Evolutionary conservation across 1,140 invertebrate species (phyloP), one percentile per base, ranked within the genome.

Genomic region (Diploscapter pachys): DNA sequence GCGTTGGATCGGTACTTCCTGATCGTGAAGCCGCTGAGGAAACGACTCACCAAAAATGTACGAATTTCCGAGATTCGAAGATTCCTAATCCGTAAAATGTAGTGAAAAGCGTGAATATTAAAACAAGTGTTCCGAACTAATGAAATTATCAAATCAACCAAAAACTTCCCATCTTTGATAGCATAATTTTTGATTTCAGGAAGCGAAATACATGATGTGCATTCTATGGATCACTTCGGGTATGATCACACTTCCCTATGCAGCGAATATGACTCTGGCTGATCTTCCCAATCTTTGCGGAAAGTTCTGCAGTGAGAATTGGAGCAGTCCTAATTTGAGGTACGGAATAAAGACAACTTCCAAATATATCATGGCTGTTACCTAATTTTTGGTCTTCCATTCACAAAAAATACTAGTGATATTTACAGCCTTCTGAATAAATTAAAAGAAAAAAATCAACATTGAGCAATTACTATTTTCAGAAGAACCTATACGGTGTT

Each of bases 1-100:
- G 85, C 86, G 6, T 72, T 85, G 4, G 84, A 86, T 71, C 70
- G 86, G 5, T 86, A 86, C 63, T 78, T 68, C 50, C 95, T 95
- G 0, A 96, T 96, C 84, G 89, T 79, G 3, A 63, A 74, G 48
- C 75, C 71, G 9, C 75, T 76, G 52, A 56, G 66, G 3, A 66
- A 56, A 4, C 75, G 59, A n/a, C 51, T 78, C 13, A 57, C 64
- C 13, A 63, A 77, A 53, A 62, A 62, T 48, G 76, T 68, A 68
- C 53, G 9, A 68, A 9, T 68, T 52, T 9, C 31, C 31, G 31
- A 31, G 31, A 31, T 1, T 31, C 31, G 0, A 31, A 31, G 31
- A 31, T 31, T 31, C 31, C 31, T 31, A 1, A 31, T 31, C 31
- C 31, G 31, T 1, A 31, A 31, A 31, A 31, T 31, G 31, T 31